Evolutionary conservation across 2,888 invertebrate genomes (phyloP).

Genomic region (Salticus scenicus): DNA sequence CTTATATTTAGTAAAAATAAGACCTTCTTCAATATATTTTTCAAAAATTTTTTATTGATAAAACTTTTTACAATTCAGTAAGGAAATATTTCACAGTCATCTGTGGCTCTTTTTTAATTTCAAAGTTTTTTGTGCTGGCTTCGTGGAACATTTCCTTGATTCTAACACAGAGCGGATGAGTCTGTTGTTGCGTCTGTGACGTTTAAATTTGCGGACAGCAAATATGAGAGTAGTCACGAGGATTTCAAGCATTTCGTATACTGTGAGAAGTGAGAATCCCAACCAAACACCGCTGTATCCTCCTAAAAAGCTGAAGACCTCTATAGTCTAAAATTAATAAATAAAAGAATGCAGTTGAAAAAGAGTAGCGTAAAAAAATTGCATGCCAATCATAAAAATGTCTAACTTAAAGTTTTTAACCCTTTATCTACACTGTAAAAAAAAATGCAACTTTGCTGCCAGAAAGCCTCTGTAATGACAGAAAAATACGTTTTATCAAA

Average conservation of each 20-base stretch:
- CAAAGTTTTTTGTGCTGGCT: not conserved
- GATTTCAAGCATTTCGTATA: conserved; percentile 57
- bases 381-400: no score
- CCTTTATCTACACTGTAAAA: no score
- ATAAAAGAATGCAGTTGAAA: not conserved
- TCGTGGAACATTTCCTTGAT: not conserved
- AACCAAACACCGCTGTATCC: conserved; percentile 65
- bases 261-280: conserved; percentile 52
- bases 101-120: conserved; percentile 10
- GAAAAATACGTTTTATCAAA: no score
- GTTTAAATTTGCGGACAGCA: conserved; percentile 30
- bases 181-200: conserved; percentile 2
- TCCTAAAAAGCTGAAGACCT: conserved; percentile 55
- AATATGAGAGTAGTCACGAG: not conserved
- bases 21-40: no score
- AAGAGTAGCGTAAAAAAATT: not conserved
- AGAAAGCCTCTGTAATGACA: no score
- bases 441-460: no score
- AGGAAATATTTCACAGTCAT: not conserved
- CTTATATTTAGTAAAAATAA: no score
- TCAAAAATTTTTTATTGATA: no score
- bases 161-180: not conserved
- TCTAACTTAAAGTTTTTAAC: no score
- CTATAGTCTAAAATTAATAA: conserved; percentile 45
- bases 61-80: no score